Evolutionary conservation across 2,797 vertebrate species (phyloP).

Genomic region (Allobates femoralis): DNA sequence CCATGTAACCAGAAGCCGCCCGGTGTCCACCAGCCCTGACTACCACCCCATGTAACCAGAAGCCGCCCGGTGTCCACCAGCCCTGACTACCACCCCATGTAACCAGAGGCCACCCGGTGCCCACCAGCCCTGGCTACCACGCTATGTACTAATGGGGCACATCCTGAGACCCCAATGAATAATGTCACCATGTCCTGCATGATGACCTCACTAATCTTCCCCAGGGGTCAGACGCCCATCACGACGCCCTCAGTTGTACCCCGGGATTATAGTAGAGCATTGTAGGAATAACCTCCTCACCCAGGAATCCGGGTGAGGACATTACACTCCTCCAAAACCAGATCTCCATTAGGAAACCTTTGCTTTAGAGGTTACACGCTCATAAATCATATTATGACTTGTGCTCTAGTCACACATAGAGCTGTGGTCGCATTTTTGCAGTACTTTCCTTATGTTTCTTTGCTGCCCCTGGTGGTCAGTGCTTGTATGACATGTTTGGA

Average conservation of each 20-base stretch:
- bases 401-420: background rate
- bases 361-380: no score
- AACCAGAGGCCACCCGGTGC: no score
- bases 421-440: background rate
- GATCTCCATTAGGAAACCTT: no score
- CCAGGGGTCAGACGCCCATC: background rate
- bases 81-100: no score
- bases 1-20: background rate
- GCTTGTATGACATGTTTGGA: background rate
- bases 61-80: background rate
- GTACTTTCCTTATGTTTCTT: background rate
- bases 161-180: background rate
- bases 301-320: no score
- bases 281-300: no score
- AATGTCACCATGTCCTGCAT: background rate
- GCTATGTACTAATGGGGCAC: background rate
- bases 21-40: background rate
- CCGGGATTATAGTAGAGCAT: background rate
- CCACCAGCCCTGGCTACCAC: background rate
- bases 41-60: background rate
- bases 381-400: background rate
- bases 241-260: background rate
- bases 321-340: no score
- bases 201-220: background rate
- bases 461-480: conserved; percentile 1